A percentile compares a stretch with the other conserved stretches of the same genome.
Evolutionary conservation across 92 coral and sea anemone species (phyloP).

Genomic region (Anthopleura xanthogrammica): DNA sequence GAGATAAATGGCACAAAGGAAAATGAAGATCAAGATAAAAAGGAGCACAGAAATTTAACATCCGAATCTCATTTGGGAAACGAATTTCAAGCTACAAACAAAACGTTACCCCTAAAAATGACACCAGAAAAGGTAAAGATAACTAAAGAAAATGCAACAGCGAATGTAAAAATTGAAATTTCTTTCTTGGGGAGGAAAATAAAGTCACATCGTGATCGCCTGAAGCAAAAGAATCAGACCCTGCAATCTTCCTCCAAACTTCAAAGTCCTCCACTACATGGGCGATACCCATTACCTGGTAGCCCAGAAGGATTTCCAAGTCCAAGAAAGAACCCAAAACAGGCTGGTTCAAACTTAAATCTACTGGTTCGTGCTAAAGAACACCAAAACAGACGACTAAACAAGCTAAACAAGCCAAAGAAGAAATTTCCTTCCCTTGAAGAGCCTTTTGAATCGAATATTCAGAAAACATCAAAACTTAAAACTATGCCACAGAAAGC

Average conservation of each 20-base stretch:
- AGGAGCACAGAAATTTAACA: neutral
- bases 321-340: neutral
- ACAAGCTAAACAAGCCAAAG: neutral
- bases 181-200: neutral
- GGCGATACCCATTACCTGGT: neutral
- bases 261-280: neutral
- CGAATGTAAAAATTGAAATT: neutral
- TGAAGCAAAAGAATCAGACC: neutral
- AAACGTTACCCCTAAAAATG: neutral
- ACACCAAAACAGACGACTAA: neutral
- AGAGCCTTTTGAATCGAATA: neutral
- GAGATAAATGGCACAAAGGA: neutral
- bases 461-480: neutral
- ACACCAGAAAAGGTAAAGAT: neutral
- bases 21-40: neutral
- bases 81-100: neutral
- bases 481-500: neutral
- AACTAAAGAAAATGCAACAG: neutral
- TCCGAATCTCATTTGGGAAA: neutral
- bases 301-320: neutral
- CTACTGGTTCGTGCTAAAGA: neutral
- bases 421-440: neutral
- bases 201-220: neutral
- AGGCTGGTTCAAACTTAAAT: neutral
- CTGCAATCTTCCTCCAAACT: neutral